A percentile compares a stretch with the other conserved stretches of the same genome.
Evolutionary conservation across 2,113 vertebrate genomes (phyloP).

Genomic region (Gymnogyps californianus): DNA sequence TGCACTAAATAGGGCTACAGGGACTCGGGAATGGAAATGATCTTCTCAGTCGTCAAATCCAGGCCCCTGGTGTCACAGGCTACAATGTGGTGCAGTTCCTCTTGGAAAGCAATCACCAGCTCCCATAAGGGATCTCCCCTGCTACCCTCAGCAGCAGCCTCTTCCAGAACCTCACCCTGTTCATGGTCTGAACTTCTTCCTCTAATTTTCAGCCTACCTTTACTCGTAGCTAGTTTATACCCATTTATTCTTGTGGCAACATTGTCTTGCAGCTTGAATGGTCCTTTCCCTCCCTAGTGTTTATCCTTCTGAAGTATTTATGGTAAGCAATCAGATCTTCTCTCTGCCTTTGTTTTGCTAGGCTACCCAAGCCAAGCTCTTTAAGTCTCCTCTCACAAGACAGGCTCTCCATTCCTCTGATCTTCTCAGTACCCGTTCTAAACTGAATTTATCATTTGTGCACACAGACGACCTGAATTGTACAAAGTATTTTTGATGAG

Average conservation of each 20-base stretch:
- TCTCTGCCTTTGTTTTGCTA: slow-evolving; percentile 28
- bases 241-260: background rate
- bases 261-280: background rate
- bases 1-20: background rate
- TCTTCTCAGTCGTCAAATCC: background rate
- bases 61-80: background rate
- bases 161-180: background rate
- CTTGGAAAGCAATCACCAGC: background rate
- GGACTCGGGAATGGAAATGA: background rate
- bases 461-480: background rate
- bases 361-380: slow-evolving; percentile 36
- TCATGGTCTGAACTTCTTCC: background rate
- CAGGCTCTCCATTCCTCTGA: slow-evolving; percentile 15
- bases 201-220: background rate
- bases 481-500: background rate
- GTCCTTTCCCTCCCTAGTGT: background rate
- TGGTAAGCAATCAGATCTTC: slow-evolving; percentile 4
- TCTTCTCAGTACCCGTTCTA: background rate
- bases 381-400: slow-evolving; percentile 31
- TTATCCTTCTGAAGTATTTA: slow-evolving; percentile 28
- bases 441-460: background rate
- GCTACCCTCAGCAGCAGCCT: background rate
- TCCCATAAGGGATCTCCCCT: background rate
- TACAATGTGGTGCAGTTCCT: background rate
- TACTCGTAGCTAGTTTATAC: background rate